Evolutionary conservation across 2,797 vertebrate genomes (phyloP), one percentile per base, ranked within the genome.

Genomic region (Danio tinwini): DNA sequence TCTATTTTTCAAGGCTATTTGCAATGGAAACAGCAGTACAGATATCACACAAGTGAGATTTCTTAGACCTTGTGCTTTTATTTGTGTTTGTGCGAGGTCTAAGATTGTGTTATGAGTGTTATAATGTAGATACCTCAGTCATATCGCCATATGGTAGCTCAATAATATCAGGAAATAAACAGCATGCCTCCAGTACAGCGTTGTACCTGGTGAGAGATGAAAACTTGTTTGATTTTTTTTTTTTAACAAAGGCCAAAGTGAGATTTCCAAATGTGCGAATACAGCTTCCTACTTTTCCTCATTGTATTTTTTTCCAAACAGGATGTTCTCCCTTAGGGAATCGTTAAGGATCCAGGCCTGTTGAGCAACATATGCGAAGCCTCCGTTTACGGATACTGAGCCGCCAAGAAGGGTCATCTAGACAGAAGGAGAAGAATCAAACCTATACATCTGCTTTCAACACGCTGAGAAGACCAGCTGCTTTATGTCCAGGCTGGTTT

Each of bases 341-440:
- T 94, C 88, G 83, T 96, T 95, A 71, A 95, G 90, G 85, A 96
- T 94, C 94, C 95, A 96, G 65, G 94, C 93, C 88, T 96, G 94
- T 84, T 96, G 95, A 50, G 94, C 91, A 0, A 92, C 93, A 16
- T 94, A 96, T 13, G 93, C 94, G 3, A 94, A 93, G 53, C 85
- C 92, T 16, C 91, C 92, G 1, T 83, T 89, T 42, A 89, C 93
- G 6, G 94, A 93, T 10, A 95, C 86, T 2, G 89, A 90, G 16
- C 94, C 95, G 45, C 92, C 92, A n/a, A 95, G 86, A 81, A 95
- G 85, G 14, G 93, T 94, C 94, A 96, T 94, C 95, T 96, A 87
- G 61, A 89, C 53, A 78, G 65, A 59, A 71, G 70, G 37, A 0
- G 69, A 42, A 61, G 50, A 76, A 71, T 63, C 37, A 14, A 45